Conservation (phyloP, 2,888 invertebrate genomes). For the Coleophora flavipennella region DNA sequence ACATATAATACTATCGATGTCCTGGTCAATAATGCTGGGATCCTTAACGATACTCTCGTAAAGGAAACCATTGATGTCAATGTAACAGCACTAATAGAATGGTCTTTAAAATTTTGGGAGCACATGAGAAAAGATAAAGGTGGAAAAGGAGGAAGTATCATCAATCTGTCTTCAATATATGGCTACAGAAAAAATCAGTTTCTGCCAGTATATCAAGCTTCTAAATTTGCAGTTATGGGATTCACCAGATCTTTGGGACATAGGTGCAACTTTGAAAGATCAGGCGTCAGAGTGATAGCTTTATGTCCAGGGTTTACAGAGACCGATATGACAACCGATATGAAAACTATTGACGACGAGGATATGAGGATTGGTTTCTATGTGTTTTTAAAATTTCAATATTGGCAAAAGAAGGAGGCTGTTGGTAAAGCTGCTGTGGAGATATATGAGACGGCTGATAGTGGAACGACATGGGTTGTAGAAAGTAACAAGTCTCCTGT, state of each 20-base stretch:
- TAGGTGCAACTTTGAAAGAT: slow-evolving; percentile 36
- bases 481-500: neutral
- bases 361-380: neutral
- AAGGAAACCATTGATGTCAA: slow-evolving; percentile 28
- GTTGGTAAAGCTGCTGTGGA: slow-evolving; percentile 26
- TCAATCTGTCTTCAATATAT: slow-evolving; percentile 73
- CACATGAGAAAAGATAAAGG: slow-evolving; percentile 62
- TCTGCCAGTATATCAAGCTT: slow-evolving; percentile 67
- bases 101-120: slow-evolving; percentile 57
- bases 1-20: slow-evolving; percentile 36
- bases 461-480: slow-evolving; percentile 40
- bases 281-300: slow-evolving; percentile 47
- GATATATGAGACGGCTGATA: slow-evolving; percentile 35
- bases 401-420: slow-evolving; percentile 18
- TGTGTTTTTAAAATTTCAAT: no score
- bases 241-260: slow-evolving; percentile 46
- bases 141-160: slow-evolving; percentile 68
- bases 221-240: slow-evolving; percentile 64
- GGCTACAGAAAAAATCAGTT: slow-evolving; percentile 55
- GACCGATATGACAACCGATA: neutral
- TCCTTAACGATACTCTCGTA: slow-evolving; percentile 17
- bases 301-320: slow-evolving; percentile 40
- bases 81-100: slow-evolving; percentile 19
- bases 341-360: neutral
- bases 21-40: slow-evolving; percentile 45